Conservation (phyloP, 2,888 invertebrate genomes). For the Aporophyla lueneburgensis region DNA sequence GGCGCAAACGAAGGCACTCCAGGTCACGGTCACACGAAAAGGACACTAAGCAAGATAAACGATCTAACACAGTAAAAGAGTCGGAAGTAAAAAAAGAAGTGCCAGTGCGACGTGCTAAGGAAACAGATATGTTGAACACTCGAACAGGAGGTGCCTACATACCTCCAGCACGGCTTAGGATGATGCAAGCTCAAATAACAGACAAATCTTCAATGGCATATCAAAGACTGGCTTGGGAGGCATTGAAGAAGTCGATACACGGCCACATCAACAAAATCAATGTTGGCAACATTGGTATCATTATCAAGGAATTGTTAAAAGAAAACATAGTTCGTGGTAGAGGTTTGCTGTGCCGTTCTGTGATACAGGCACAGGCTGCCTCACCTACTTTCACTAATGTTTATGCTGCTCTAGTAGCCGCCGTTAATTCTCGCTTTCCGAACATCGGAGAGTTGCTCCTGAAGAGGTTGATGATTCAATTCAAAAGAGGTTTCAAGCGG, state of each 20-base stretch:
- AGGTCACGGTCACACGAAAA: conserved; percentile 77
- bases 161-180: conserved; percentile 98
- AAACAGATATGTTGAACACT: conserved; percentile 94
- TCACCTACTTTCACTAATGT: conserved; percentile 99
- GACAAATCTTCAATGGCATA: conserved; percentile 98
- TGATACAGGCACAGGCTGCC: conserved; percentile 99
- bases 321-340: conserved; percentile 99
- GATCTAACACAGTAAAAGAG: conserved; percentile 66
- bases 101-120: conserved; percentile 81
- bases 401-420: conserved; percentile 98
- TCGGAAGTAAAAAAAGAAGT: conserved; percentile 72
- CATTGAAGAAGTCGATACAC: conserved; percentile 99
- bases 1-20: conserved; percentile 82
- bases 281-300: conserved; percentile 97
- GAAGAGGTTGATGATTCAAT: conserved; percentile 97
- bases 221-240: conserved; percentile 99
- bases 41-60: conserved; percentile 75
- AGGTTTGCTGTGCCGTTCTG: conserved; percentile 97
- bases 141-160: conserved; percentile 99
- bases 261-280: conserved; percentile 99
- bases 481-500: conserved; percentile 97
- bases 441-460: conserved; percentile 98
- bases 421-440: conserved; percentile 99
- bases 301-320: conserved; percentile 97
- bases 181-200: conserved; percentile 99